These are phyloP conservation scores for Gallinago nigripennis DNA, from an alignment of 2,797 vertebrate species.

Conservation along the genomic window DNA sequence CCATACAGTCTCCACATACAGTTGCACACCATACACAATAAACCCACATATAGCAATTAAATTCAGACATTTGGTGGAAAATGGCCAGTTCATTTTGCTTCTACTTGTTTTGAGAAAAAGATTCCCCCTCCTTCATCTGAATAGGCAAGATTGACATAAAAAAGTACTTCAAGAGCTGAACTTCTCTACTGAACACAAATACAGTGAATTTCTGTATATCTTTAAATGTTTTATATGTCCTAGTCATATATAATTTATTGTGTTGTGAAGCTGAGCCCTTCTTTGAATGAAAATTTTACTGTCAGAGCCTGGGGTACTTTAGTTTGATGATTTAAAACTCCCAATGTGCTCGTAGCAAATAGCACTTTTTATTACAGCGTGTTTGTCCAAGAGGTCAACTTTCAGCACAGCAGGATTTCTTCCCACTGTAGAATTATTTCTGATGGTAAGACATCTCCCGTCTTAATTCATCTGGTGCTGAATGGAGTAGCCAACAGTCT, in stretches of 20 bases:
- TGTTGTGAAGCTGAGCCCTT: conserved; percentile 83
- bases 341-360: conserved; percentile 76
- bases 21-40: neutral
- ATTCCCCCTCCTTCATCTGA: conserved; percentile 40
- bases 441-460: conserved; percentile 51
- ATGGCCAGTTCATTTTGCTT: conserved; percentile 13
- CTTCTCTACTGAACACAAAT: conserved; percentile 73
- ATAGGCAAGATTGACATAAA: conserved; percentile 73
- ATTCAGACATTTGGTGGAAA: conserved; percentile 17
- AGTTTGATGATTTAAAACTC: conserved; percentile 83
- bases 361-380: conserved; percentile 77
- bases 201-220: conserved; percentile 78
- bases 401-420: conserved; percentile 69
- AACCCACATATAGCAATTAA: neutral
- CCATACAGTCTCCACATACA: neutral
- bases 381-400: conserved; percentile 84
- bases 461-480: conserved; percentile 47
- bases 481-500: conserved; percentile 28
- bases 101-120: conserved; percentile 28
- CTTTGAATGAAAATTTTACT: conserved; percentile 84
- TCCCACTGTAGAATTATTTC: conserved; percentile 71
- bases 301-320: conserved; percentile 77
- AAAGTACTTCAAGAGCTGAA: conserved; percentile 73
- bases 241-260: conserved; percentile 84
- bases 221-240: conserved; percentile 84